Evolutionary conservation across 2,797 vertebrate genomes (phyloP).

Genomic region (Alauda arvensis): DNA sequence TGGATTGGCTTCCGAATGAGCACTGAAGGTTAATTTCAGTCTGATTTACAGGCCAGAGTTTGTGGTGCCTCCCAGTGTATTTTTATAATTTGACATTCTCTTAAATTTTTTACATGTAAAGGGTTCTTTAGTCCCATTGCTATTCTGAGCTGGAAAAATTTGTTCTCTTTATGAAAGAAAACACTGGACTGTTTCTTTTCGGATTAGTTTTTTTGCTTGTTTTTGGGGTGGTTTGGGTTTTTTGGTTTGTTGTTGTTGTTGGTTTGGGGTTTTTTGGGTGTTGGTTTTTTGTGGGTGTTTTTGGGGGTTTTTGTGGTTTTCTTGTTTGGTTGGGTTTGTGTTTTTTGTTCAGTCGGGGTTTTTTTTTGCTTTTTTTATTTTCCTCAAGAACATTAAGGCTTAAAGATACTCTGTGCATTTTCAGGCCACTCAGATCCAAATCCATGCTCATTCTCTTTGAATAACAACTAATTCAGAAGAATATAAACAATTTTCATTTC

Average conservation of each 20-base stretch:
- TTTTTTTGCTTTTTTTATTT: not conserved
- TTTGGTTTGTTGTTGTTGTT: not conserved
- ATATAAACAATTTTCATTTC: not conserved
- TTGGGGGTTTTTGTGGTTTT: not conserved
- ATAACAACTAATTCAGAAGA: not conserved
- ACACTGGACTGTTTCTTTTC: not conserved
- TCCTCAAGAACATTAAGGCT: not conserved
- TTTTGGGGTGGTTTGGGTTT: no score
- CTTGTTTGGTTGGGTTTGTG: no score
- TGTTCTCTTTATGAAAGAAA: not conserved
- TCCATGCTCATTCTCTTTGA: not conserved
- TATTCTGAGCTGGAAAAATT: not conserved
- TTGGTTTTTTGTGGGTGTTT: not conserved
- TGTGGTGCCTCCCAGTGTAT: not conserved
- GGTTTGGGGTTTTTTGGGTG: not conserved
- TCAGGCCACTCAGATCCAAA: not conserved
- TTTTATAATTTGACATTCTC: not conserved
- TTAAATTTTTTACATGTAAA: not conserved
- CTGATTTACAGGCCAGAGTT: not conserved
- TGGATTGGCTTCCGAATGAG: not conserved
- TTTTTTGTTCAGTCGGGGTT: not conserved
- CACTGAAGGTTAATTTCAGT: not conserved
- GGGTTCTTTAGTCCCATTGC: not conserved
- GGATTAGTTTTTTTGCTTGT: not conserved
- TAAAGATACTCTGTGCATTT: not conserved